A percentile compares a stretch with the other conserved stretches of the same genome.
Conservation (phyloP, 2,113 vertebrate species). For the Sula dactylatra region DNA sequence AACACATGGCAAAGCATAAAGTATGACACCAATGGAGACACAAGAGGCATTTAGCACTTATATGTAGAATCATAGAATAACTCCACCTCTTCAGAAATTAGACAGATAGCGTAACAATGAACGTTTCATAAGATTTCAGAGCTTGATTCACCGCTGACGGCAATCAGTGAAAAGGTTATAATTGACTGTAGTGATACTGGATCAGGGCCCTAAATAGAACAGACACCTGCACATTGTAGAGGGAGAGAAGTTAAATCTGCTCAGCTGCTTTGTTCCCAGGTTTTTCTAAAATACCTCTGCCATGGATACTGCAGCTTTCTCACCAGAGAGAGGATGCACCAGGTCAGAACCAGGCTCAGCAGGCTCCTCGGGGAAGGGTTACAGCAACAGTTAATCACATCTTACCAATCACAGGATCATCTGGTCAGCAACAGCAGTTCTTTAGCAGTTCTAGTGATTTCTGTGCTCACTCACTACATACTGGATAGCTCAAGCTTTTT, state of each 20-base stretch:
- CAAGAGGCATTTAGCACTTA: neutral
- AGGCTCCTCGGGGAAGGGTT: neutral
- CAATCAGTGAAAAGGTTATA: neutral
- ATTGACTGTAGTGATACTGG: neutral
- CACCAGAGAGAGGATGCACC: fast-evolving
- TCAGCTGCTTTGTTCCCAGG: neutral
- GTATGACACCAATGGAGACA: neutral
- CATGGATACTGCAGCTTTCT: conserved; percentile 36
- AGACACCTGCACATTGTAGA: neutral
- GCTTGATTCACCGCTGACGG: neutral
- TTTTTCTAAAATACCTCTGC: conserved; percentile 9
- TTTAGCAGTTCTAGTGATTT: neutral
- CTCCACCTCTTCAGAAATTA: neutral
- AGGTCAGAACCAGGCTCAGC: neutral
- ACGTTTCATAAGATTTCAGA: neutral
- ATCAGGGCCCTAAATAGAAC: neutral
- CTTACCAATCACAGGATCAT: neutral
- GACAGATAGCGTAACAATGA: neutral
- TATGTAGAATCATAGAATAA: neutral
- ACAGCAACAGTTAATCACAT: neutral
- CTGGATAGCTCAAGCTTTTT: neutral
- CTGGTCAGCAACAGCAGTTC: neutral
- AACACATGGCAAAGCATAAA: conserved; percentile 4
- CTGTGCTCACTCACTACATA: neutral
- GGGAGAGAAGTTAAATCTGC: neutral